Conservation (phyloP, 2,113 vertebrate genomes). For the Austrofundulus limnaeus region DNA sequence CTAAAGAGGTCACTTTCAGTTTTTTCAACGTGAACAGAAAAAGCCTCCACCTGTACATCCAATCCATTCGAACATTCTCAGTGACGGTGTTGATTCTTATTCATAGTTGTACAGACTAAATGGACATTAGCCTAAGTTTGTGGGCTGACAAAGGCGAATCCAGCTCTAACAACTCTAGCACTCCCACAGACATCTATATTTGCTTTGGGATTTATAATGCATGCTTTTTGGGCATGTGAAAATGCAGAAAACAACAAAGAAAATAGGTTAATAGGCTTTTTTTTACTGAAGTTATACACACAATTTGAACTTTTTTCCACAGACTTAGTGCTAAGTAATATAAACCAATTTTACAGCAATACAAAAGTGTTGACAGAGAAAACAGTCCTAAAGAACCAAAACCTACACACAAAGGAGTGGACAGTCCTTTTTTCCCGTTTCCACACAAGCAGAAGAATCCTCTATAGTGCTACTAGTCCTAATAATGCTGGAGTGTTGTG, state of each 20-base stretch:
- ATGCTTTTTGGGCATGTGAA: too few relatives aligned
- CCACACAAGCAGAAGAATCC: slow-evolving; percentile 42
- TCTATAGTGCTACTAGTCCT: slow-evolving; percentile 66
- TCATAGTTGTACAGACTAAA: not conserved
- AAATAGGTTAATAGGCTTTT: not conserved
- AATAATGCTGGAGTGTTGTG: slow-evolving; percentile 77
- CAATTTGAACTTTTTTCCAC: not conserved
- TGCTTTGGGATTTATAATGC: too few relatives aligned
- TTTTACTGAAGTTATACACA: not conserved
- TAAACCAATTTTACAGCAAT: not conserved
- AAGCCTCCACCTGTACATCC: not conserved
- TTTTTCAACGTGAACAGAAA: too few relatives aligned
- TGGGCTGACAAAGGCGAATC: too few relatives aligned
- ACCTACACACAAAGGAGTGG: slow-evolving; percentile 19
- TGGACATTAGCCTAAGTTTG: not conserved
- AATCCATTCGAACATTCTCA: not conserved
- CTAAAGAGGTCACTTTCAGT: too few relatives aligned
- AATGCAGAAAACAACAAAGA: not conserved
- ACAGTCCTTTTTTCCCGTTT: slow-evolving; percentile 12
- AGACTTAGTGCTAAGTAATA: not conserved
- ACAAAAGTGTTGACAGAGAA: not conserved
- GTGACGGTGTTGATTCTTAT: not conserved
- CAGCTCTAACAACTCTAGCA: too few relatives aligned
- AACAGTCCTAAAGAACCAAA: slow-evolving; percentile 4
- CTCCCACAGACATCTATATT: too few relatives aligned